Evolutionary conservation across 2,113 vertebrate species (phyloP).

Genomic region (Alligator sinensis): DNA sequence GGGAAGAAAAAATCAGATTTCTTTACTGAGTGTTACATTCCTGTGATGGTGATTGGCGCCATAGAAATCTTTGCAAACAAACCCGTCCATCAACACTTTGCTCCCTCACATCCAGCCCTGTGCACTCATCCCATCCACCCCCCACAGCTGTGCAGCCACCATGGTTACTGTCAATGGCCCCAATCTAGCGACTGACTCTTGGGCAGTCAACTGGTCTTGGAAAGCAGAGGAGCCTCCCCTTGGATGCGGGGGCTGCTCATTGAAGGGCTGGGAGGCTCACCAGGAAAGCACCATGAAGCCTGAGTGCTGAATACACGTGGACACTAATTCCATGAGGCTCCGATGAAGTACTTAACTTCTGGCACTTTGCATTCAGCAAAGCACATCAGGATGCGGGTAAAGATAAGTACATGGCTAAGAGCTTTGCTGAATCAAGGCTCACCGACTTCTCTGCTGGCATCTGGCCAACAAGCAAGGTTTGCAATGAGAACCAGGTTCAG

Average conservation of each 20-base stretch:
- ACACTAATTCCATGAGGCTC: background rate
- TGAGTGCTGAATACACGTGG: background rate
- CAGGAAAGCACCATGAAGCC: background rate
- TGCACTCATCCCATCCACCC: too few relatives aligned
- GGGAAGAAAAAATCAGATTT: accelerated
- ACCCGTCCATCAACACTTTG: background rate
- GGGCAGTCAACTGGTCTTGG: background rate
- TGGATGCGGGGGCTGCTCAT: too few relatives aligned
- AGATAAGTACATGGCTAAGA: background rate
- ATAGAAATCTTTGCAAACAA: background rate
- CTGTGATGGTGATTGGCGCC: background rate
- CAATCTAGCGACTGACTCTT: background rate
- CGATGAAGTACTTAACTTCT: background rate
- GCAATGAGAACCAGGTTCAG: background rate
- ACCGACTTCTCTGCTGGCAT: background rate
- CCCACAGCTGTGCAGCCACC: background rate
- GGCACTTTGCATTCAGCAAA: background rate
- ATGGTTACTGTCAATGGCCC: background rate
- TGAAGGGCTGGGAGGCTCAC: background rate
- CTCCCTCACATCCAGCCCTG: background rate
- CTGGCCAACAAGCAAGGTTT: background rate
- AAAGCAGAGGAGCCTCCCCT: background rate
- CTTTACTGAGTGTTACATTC: background rate
- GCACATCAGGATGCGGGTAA: background rate
- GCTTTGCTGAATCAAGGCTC: background rate